These are phyloP conservation scores for Capreolus pygargus DNA, from an alignment of 2,113 vertebrate species.

Conservation along the genomic window DNA sequence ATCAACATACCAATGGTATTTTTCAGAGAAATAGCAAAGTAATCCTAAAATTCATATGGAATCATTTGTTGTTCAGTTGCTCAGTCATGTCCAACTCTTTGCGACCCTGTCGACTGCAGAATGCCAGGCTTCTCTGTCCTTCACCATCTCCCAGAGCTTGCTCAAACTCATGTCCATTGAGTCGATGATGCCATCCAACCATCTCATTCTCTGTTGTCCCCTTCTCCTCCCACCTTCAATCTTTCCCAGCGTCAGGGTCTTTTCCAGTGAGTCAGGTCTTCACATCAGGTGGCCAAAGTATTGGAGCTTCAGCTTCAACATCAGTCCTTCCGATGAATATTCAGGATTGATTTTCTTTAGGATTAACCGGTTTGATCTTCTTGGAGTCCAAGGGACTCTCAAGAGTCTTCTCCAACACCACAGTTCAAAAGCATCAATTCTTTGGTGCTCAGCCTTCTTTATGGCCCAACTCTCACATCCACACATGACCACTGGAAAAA, in stretches of 20 bases:
- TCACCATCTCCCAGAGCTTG: not conserved
- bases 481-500: not conserved
- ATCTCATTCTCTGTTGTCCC: not conserved
- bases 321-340: not conserved
- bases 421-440: not conserved
- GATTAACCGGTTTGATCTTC: not conserved
- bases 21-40: not conserved
- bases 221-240: not conserved
- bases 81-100: not conserved
- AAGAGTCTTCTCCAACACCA: not conserved
- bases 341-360: not conserved
- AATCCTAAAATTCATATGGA: not conserved
- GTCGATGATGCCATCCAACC: rapidly evolving
- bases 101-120: rapidly evolving
- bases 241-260: not conserved
- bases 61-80: not conserved
- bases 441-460: not conserved
- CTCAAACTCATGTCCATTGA: not conserved
- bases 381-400: not conserved
- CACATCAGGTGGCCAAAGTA: not conserved
- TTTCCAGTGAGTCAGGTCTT: not conserved
- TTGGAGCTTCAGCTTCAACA: not conserved
- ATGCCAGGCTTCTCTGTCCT: not conserved
- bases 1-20: too few relatives aligned
- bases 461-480: not conserved